A percentile compares a stretch with the other conserved stretches of the same genome.
Conservation (phyloP, 2,888 invertebrate genomes). For the Rhopalosiphum nymphaeae region DNA sequence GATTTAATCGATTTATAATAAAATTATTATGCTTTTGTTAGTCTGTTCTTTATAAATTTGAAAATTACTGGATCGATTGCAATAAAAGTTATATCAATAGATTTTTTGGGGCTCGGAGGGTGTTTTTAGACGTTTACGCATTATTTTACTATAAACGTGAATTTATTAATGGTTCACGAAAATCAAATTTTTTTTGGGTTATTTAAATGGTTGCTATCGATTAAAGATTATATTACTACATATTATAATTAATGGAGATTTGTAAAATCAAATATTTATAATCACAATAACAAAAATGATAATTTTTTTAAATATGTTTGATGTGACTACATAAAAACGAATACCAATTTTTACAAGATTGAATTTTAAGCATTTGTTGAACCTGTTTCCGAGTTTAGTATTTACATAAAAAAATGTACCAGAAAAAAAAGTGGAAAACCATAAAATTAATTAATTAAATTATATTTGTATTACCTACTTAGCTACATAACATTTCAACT, state of each 20-base stretch:
- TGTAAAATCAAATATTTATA: neutral
- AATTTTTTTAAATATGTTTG: neutral
- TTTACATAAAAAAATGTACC: neutral
- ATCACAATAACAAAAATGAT: neutral
- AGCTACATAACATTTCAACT: no score
- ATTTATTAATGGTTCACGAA: neutral
- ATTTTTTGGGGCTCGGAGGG: neutral
- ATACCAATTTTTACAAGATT: neutral
- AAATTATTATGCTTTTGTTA: neutral
- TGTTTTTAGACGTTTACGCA: neutral
- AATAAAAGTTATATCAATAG: neutral
- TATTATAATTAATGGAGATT: neutral
- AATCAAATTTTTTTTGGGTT: neutral
- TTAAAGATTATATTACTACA: neutral
- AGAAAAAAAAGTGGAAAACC: neutral
- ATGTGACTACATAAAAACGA: neutral
- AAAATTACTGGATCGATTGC: neutral
- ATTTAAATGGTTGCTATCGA: neutral
- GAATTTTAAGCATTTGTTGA: neutral
- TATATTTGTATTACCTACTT: neutral
- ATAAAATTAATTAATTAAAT: neutral
- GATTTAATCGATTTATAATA: neutral
- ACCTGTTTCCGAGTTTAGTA: neutral
- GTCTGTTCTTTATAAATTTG: neutral
- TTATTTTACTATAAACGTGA: neutral